phyloP scores from a whole-genome alignment of 2,888 invertebrate species.

The Lasioglossum zephyrum region DNA sequence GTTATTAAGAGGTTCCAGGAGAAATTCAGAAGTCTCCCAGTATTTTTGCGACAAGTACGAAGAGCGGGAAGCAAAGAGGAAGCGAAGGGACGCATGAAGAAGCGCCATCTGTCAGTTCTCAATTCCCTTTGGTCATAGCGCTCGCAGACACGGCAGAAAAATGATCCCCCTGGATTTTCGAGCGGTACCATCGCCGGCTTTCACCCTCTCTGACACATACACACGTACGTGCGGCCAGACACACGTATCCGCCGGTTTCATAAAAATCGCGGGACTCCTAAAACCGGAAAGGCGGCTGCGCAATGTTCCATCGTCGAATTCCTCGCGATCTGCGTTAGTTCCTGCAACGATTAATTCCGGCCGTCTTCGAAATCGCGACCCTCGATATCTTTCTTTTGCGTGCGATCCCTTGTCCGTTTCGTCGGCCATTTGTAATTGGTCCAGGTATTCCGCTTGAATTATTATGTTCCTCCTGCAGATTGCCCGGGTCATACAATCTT shows the following conservation, averaged over 20 bases:
- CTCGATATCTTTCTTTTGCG: slow-evolving; percentile 58
- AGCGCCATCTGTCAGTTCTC: slow-evolving; percentile 74
- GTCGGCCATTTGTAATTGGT: slow-evolving; percentile 51
- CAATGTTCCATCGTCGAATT: slow-evolving; percentile 21
- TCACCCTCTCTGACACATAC: slow-evolving; percentile 7
- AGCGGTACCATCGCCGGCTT: slow-evolving; percentile 50
- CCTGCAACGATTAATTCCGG: slow-evolving; percentile 47
- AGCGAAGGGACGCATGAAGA: slow-evolving; percentile 64
- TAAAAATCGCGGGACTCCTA: slow-evolving; percentile 41
- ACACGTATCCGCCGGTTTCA: not conserved
- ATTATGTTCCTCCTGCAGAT: slow-evolving; percentile 42
- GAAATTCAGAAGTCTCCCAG: not conserved
- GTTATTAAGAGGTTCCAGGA: slow-evolving; percentile 20
- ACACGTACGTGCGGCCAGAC: not conserved
- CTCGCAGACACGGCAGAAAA: slow-evolving; percentile 72
- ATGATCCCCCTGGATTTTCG: slow-evolving; percentile 76
- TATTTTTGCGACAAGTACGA: slow-evolving; percentile 1
- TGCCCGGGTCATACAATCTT: slow-evolving; percentile 47
- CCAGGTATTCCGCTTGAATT: slow-evolving; percentile 42
- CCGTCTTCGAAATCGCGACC: slow-evolving; percentile 50
- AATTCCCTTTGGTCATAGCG: slow-evolving; percentile 73
- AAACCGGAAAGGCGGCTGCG: slow-evolving; percentile 20
- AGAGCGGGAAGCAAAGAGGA: slow-evolving; percentile 44
- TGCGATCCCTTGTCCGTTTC: slow-evolving; percentile 49
- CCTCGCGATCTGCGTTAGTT: slow-evolving; percentile 46